Percentiles rank a stretch among this genome's conserved stretches.
phyloP scores from a whole-genome alignment of 1,140 invertebrate genomes.

The Anoplophora glabripennis region DNA sequence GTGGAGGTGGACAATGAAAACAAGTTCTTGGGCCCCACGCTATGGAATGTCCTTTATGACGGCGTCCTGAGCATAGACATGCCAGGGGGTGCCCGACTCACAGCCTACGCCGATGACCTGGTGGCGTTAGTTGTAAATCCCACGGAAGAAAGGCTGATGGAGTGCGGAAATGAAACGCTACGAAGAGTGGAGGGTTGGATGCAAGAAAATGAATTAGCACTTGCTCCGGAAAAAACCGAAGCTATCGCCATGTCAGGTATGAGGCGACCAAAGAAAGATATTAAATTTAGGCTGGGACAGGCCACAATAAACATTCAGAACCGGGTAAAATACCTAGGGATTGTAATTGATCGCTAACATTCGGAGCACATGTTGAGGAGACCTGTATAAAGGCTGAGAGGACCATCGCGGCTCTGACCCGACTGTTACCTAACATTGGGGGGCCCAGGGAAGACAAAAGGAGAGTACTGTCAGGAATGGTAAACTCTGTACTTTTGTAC shows the following conservation, averaged over 20 bases:
- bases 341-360: background rate
- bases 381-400: too few species aligned
- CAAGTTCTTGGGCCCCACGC: conserved; percentile 35
- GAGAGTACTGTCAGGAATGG: background rate
- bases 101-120: conserved; percentile 41
- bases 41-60: conserved; percentile 43
- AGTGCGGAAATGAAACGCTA: background rate
- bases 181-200: conserved; percentile 1
- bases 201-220: background rate
- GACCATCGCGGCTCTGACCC: too few species aligned
- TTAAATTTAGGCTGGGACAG: conserved; percentile 6
- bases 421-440: background rate
- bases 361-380: too few species aligned
- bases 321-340: background rate
- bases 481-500: background rate
- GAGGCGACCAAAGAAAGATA: background rate
- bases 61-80: background rate
- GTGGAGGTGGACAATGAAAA: conserved; percentile 3
- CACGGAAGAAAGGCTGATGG: background rate
- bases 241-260: background rate
- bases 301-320: background rate
- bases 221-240: conserved; percentile 13
- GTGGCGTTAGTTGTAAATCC: conserved; percentile 19
- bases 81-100: conserved; percentile 21
- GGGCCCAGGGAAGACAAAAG: background rate